Evolutionary conservation across 2,888 invertebrate genomes (phyloP).

Genomic region (Drosophila anomalata): DNA sequence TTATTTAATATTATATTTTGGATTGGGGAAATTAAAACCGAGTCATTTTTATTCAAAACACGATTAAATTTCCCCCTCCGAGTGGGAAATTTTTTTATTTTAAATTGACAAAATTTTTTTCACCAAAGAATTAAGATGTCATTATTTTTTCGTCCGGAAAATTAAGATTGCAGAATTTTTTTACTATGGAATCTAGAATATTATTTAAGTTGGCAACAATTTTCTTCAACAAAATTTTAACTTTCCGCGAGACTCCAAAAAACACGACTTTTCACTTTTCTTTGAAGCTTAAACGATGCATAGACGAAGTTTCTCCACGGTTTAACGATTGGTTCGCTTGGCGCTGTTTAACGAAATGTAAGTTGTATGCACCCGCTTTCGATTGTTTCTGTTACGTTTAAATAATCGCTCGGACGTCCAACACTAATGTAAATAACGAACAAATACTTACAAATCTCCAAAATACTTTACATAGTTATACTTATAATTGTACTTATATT

Average conservation of each 20-base stretch:
- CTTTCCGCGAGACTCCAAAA: constrained; percentile 14
- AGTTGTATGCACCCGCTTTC: constrained; percentile 1
- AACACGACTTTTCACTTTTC: constrained; percentile 44
- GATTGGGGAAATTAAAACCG: constrained; percentile 53
- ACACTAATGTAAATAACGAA: too few relatives aligned
- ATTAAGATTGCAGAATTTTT: too few relatives aligned
- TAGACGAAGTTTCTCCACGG: constrained; percentile 64
- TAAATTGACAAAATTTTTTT: too few relatives aligned
- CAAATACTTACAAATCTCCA: too few relatives aligned
- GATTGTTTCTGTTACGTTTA: constrained; percentile 33
- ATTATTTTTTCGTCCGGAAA: too few relatives aligned
- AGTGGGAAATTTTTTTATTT: too few relatives aligned
- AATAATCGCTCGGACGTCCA: not conserved
- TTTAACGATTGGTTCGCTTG: constrained; percentile 58
- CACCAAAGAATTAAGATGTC: too few relatives aligned
- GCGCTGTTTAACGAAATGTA: constrained; percentile 13
- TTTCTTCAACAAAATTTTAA: constrained; percentile 8
- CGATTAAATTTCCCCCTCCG: not conserved
- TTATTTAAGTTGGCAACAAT: too few relatives aligned
- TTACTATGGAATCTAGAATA: too few relatives aligned
- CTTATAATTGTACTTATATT: too few relatives aligned
- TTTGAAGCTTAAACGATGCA: constrained; percentile 12
- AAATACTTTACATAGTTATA: too few relatives aligned
- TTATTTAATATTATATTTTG: constrained; percentile 57
- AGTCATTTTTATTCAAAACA: constrained; percentile 24